Conservation (phyloP, 2,113 vertebrate species). For the Carollia perspicillata region DNA sequence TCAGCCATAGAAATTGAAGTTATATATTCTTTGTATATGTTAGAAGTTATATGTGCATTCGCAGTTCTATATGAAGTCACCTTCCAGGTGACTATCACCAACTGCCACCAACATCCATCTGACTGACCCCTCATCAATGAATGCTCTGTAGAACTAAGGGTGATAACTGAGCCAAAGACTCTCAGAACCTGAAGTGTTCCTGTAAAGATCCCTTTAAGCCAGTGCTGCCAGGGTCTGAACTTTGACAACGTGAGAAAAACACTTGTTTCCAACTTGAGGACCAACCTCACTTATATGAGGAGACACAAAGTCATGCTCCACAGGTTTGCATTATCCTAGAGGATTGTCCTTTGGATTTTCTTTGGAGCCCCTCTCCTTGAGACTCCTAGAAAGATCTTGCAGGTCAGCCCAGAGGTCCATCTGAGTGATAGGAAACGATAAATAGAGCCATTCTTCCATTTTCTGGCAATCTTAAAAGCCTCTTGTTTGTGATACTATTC, state of each 20-base stretch:
- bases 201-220: neutral
- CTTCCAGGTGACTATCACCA: neutral
- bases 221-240: neutral
- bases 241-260: neutral
- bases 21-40: neutral
- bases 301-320: neutral
- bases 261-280: neutral
- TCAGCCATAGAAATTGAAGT: neutral
- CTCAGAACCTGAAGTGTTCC: neutral
- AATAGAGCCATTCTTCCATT: neutral
- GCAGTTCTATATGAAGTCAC: neutral
- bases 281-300: neutral
- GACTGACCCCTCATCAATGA: neutral
- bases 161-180: neutral
- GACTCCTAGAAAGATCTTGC: neutral
- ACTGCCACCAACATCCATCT: neutral
- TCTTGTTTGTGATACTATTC: neutral
- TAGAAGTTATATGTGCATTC: neutral
- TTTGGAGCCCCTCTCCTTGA: neutral
- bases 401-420: neutral
- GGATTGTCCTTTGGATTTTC: neutral
- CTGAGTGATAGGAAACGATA: neutral
- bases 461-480: neutral
- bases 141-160: neutral
- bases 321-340: neutral